Evolutionary conservation across 1,140 invertebrate genomes (phyloP), one percentile per base, ranked within the genome.

Genomic region (Drosophila subobscura): DNA sequence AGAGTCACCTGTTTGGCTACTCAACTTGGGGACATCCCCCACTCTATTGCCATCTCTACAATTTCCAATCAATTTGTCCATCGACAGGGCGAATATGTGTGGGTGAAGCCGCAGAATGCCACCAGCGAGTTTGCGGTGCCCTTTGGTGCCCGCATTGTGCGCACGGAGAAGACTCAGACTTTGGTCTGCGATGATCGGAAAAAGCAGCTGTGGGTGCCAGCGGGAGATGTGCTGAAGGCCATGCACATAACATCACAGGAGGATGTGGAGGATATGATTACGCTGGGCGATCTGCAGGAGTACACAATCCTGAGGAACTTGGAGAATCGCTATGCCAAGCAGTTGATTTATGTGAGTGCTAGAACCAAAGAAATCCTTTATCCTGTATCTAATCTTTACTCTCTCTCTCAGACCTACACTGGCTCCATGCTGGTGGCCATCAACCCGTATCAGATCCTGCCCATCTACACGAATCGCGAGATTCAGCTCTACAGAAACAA

Each of bases 261-360:
- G 70, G 96, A 96, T 46, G 96, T 98, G 4, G 97, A 98, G 92
- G 97, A 99, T 91, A 98, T 99, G 97, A 98, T 98, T 68, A 96
- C 95, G 20, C 92, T 99, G 41, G 97, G 96, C 5, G 98, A 99
- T 92, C 92, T 98, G 20, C 96, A 98, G 90, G 97, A 99, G 92
- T 96, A 97, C 80, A 96, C 97, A 5, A 98, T 99, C 76, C 92
- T 99, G 10, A 93, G 97, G 58, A 99, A 99, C 93, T 93, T 99
- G n/a, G 95, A 97, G 75, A 95, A 97, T 80, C 93, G 98, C 79
- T 99, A 98, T 92, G 95, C 95, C 83, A 94, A 97, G 75, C 95
- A 97, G 91, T 90, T 96, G 14, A 98, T 98, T 88, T 98, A 98
- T 93, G 97, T 98, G 93, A 94, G 95, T 93, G 61, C 41, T 8